Base-by-base conservation (phyloP, 2,113 vertebrate species). In the Chroicocephalus ridibundus region DNA sequence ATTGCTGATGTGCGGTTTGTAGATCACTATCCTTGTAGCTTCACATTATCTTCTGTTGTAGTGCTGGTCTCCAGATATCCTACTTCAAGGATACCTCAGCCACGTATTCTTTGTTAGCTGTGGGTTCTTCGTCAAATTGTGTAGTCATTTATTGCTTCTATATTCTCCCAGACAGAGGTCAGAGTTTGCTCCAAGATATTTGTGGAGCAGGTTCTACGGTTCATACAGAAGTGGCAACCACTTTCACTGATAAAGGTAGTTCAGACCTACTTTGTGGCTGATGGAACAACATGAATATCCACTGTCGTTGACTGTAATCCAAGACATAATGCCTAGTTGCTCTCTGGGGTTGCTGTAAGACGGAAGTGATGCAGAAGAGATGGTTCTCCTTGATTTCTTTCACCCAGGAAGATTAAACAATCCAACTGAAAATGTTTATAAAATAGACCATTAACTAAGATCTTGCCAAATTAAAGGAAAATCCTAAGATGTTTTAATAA, bases 401-500 rank as follows among this genome's bases (percentile, higher is more conserved):
- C 52, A 77, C 8, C n/a, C 47, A 51, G 9, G 34, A 29, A 76
- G 20, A 46, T 31, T 49, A 72, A 93, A 47, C 4, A 72, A 51
- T 38, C 27, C 40, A 75, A 44, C 5, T 24, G n/a, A 62, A 94
- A 86, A 70, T 29, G 5, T 81, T 84, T 89, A 83, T 68, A 93
- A 82, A 96, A 92, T 52, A 90, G 86, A 90, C 34, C 31, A 82
- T 76, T 86, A 94, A 95, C 76, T 81, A 87, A 92, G 60, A 70
- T 83, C 75, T 65, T 85, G 60, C 61, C 77, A 96, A 95, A 96
- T 94, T 96, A 93, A 93, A 52, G 60, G 66, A 64, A 96, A 97
- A 97, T n/a, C 52, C 94, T 54, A 86, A 94, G 74, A 94, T 86
- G 36, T 91, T 93, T 84, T 96, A 92, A 88, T 92, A 96, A 96